Evolutionary conservation across 2,113 vertebrate genomes (phyloP), one percentile per base, ranked within the genome.

Genomic region (Sinocyclocheilus rhinocerous): DNA sequence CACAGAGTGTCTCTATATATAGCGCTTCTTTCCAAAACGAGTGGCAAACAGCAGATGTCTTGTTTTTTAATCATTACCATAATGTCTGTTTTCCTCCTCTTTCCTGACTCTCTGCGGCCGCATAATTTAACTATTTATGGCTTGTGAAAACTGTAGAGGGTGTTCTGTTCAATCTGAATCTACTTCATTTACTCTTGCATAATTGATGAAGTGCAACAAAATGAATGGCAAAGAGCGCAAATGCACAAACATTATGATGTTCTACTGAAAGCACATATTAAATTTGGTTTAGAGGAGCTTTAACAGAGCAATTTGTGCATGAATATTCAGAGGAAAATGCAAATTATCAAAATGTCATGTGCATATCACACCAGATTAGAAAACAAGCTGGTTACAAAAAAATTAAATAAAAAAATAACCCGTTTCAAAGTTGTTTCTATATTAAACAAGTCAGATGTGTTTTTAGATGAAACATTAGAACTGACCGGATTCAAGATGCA

Each of bases 1-100:
- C 77, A 80, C 36, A 42, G 39, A 76, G 79, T 81, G 79, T 13
- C 79, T 48, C 79, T 50, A 81, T 81, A 80, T 42, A 80, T 80
- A 80, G 55, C 3, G n/a, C 22, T 61, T 42, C 55, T 61, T 36
- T 12, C 18, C 36, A n/a, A 73, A 73, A 69, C 15, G 50, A 55
- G 50, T 2, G 76, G 48, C 24, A 77, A 77, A 61, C 52, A 79
- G 52, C 77, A 61, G 77, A 61, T 73, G 69, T 26, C 2, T 76
- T 42, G 24, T 42, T 52, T 76, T 57, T 57, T 10, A 4, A 80
- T 80, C 77, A 80, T 61, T 61, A 80, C 55, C 22, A 61, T 61
- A 61, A 57, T 59, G 33, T 24, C 77, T 42, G 77, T 61, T 80
- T 79, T 59, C 52, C 18, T 59, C 26, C 15, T 77, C 0, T 36